Percentiles rank a stretch among this genome's conserved stretches.
Conservation (phyloP, 2,797 vertebrate species). For the Enteromius anoplus region DNA sequence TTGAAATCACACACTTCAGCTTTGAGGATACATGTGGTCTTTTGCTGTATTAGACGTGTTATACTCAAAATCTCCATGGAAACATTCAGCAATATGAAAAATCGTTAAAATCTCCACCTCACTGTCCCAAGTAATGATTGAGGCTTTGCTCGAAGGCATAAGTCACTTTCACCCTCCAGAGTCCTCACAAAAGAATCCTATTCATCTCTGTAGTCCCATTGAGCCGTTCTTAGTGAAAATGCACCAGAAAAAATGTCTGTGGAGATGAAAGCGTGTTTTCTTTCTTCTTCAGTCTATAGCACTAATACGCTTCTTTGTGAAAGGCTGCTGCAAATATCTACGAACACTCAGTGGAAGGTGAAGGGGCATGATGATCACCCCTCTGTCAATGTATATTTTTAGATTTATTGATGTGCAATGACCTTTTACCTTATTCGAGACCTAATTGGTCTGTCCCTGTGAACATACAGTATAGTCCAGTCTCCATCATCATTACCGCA, state of each 20-base stretch:
- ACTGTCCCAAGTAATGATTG: constrained; percentile 13
- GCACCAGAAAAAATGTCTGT: constrained; percentile 37
- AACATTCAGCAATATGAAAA: constrained; percentile 25
- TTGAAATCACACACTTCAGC: constrained; percentile 34
- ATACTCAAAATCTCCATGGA: constrained; percentile 33
- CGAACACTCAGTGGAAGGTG: constrained; percentile 33
- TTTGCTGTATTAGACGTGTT: background rate
- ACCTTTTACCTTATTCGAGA: constrained; percentile 8
- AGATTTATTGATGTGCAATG: constrained; percentile 13
- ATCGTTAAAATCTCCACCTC: constrained; percentile 24
- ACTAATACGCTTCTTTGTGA: constrained; percentile 43
- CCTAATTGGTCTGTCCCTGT: constrained; percentile 3
- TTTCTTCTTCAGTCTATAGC: constrained; percentile 42
- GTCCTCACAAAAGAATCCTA: constrained; percentile 31
- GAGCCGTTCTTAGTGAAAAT: constrained; percentile 27
- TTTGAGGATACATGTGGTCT: constrained; percentile 17
- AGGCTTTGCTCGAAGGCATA: constrained; percentile 24
- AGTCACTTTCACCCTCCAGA: constrained; percentile 33
- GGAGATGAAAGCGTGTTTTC: constrained; percentile 46
- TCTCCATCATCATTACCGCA: constrained; percentile 22
- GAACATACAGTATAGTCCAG: constrained; percentile 19
- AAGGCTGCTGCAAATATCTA: constrained; percentile 41
- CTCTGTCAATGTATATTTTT: constrained; percentile 13
- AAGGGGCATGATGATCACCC: constrained; percentile 10
- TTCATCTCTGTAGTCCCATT: constrained; percentile 23